Conservation (phyloP, 2,888 invertebrate species). For the Spilosoma lubricipeda region DNA sequence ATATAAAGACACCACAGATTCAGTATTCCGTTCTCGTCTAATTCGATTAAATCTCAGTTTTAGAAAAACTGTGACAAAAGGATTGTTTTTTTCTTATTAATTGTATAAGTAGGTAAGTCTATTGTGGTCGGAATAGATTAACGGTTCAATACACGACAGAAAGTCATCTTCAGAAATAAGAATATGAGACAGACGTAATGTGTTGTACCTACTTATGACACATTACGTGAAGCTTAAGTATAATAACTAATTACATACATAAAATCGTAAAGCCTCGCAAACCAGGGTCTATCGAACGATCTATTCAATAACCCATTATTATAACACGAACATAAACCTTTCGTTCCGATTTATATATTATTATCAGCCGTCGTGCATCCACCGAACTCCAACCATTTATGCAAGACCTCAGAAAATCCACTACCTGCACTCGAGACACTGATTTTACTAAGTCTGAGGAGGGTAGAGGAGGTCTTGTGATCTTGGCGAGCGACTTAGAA, state of each 20-base stretch:
- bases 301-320: slow-evolving; percentile 64
- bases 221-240: neutral
- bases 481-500: slow-evolving; percentile 60
- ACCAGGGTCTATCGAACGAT: slow-evolving; percentile 49
- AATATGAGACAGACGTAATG: neutral
- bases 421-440: slow-evolving; percentile 32
- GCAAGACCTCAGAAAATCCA: slow-evolving; percentile 38
- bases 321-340: slow-evolving; percentile 60
- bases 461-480: slow-evolving; percentile 52
- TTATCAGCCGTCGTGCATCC: slow-evolving; percentile 76
- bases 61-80: slow-evolving; percentile 4
- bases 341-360: slow-evolving; percentile 66
- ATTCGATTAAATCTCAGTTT: slow-evolving; percentile 2
- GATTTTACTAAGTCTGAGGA: slow-evolving; percentile 22
- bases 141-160: neutral
- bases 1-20: neutral
- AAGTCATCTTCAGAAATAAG: neutral
- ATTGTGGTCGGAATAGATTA: neutral
- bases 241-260: slow-evolving; percentile 16
- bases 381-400: slow-evolving; percentile 47
- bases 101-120: neutral
- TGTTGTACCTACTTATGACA: neutral
- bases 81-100: neutral
- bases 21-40: neutral
- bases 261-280: slow-evolving; percentile 31